Percentiles rank a stretch among this genome's conserved stretches.
Conservation (phyloP, 2,113 vertebrate species). For the Gobio gobio region DNA sequence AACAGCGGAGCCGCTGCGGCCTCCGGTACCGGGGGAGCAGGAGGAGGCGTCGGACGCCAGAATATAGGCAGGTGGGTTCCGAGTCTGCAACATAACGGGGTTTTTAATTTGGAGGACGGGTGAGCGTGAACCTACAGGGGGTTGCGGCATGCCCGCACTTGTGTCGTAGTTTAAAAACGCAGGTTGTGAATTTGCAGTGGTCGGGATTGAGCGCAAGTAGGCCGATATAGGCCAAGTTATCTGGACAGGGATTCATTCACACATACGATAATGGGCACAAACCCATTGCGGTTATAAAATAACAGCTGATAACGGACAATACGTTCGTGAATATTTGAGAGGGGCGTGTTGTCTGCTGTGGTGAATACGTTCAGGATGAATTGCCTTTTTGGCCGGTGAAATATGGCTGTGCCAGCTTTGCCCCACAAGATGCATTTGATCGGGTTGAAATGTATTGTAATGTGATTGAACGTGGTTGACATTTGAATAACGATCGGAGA, state of each 20-base stretch:
- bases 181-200: conserved; percentile 44
- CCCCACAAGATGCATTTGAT: not conserved
- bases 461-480: not conserved
- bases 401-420: not conserved
- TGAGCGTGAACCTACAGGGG: too few relatives aligned
- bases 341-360: not conserved
- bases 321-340: not conserved
- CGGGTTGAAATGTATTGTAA: too few relatives aligned
- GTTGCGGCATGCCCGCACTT: conserved; percentile 43
- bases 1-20: conserved; percentile 76
- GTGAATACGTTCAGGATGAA: not conserved
- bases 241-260: conserved; percentile 37
- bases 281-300: not conserved
- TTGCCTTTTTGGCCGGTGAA: not conserved
- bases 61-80: conserved; percentile 87
- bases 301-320: not conserved
- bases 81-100: not conserved
- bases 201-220: conserved; percentile 34
- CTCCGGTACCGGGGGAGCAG: conserved; percentile 73
- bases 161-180: conserved; percentile 49
- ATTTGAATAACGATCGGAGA: not conserved
- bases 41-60: conserved; percentile 81
- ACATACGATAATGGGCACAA: conserved; percentile 11
- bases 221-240: conserved; percentile 49
- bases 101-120: not conserved